Conservation (phyloP, 2,888 invertebrate genomes). For the Cremastinae sp. region DNA sequence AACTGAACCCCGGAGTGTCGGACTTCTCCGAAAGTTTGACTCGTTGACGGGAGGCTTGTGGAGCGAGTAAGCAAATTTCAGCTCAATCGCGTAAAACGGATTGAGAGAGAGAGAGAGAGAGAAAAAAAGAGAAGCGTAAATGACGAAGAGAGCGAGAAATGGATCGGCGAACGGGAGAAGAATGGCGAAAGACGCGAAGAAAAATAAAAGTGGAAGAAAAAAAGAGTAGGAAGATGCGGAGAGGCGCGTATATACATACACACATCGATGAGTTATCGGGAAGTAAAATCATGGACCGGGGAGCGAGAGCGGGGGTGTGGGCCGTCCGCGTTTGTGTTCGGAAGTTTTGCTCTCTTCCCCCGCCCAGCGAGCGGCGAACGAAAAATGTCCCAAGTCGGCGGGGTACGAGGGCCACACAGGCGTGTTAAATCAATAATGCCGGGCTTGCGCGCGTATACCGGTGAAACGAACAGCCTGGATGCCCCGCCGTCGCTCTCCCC, state of each 20-base stretch:
- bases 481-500: too few relatives aligned
- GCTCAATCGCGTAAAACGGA: slow-evolving; percentile 13
- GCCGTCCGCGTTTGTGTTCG: slow-evolving; percentile 26
- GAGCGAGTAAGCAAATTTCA: too few relatives aligned
- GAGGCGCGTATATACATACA: slow-evolving; percentile 1
- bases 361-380: slow-evolving; percentile 10
- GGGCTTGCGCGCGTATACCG: slow-evolving; percentile 79
- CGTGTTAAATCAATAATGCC: slow-evolving; percentile 79
- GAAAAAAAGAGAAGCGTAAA: neutral
- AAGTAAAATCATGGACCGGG: slow-evolving; percentile 19
- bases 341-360: neutral
- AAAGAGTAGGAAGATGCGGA: slow-evolving; percentile 10
- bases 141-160: slow-evolving; percentile 28
- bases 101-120: slow-evolving; percentile 20
- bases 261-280: slow-evolving; percentile 27
- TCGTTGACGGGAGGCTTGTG: too few relatives aligned
- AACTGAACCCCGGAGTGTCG: slow-evolving; percentile 4
- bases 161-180: neutral
- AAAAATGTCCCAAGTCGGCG: slow-evolving; percentile 59
- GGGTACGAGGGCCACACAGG: slow-evolving; percentile 65
- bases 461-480: too few relatives aligned
- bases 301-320: slow-evolving; percentile 23
- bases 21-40: too few relatives aligned
- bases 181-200: neutral
- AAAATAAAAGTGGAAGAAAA: slow-evolving; percentile 19